Base-by-base conservation (phyloP, 2,113 vertebrate genomes). In the Galbula dea region DNA sequence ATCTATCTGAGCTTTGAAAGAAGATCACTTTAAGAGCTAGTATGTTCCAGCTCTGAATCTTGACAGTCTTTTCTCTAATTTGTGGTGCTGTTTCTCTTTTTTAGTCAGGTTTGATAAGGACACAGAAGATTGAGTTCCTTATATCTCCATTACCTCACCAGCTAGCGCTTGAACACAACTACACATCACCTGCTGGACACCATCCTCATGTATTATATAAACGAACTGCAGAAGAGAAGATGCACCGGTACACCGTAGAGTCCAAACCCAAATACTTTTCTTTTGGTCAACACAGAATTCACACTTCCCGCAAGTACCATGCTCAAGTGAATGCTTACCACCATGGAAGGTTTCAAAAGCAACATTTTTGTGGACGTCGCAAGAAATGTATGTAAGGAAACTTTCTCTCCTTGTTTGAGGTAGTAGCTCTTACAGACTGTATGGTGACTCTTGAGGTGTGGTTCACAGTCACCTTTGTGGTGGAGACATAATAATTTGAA, bases 381-480 rank as follows among this genome's bases (percentile, higher is more conserved):
- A 99, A 99, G 98, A 99, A 99, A 99, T 99, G 99, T 99, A 99
- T 99, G 99, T 99, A 99, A 99, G 99, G 98, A 98, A 98, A 98
- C 98, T 97, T 97, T 97, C 97, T 97, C 92, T 96, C 90, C 86
- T 97, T 96, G 81, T 95, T 97, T 96, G 68, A 74, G 54, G 22
- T 83, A 77, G 87, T 52, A 69, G 43, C 71, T 89, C 61, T 92
- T 87, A 89, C 62, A 88, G 84, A 65, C 85, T 67, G 24, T 58
- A 7, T 45, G 77, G 71, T 63, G 74, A 59, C 73, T 65, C 58
- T n/a, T 6, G 23, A 81, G 57, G 27, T 59, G 73, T 73, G 49
- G 41, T 57, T 83, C 72, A 3, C 32, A 30, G 34, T 72, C 51
- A 11, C n/a, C 67, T 63, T 61, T 81, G 30, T 71, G 65, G 49